Percentiles rank a stretch among this genome's conserved stretches.
These are phyloP conservation scores for Mola mola DNA, from an alignment of 2,113 vertebrate genomes.

Conservation along the genomic window DNA sequence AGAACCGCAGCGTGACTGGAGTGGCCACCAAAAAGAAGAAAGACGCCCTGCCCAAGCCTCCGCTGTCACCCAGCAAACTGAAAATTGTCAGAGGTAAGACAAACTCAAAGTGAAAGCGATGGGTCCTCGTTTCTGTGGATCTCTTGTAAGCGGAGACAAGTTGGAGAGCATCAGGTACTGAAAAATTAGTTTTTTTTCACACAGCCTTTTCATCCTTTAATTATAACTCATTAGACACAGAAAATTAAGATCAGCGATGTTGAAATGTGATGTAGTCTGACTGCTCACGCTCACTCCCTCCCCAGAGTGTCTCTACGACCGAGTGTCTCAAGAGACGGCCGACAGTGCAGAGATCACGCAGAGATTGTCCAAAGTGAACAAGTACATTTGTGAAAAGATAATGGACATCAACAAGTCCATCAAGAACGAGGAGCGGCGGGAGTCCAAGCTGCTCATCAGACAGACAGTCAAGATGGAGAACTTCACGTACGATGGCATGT, in stretches of 20 bases:
- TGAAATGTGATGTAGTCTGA: constrained; percentile 36
- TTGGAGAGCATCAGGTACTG: constrained; percentile 10
- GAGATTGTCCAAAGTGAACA: constrained; percentile 99
- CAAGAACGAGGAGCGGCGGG: constrained; percentile 98
- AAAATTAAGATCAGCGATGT: constrained; percentile 5
- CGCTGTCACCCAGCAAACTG: constrained; percentile 97
- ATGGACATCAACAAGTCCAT: constrained; percentile 99
- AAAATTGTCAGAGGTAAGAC: constrained; percentile 96
- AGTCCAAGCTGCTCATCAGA: constrained; percentile 91
- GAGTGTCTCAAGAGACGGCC: constrained; percentile 98
- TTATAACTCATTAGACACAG: constrained; percentile 8
- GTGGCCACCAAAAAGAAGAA: constrained; percentile 99
- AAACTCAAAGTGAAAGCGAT: background rate
- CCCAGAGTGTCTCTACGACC: constrained; percentile 98
- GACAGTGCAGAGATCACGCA: constrained; percentile 99
- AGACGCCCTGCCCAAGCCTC: constrained; percentile 96
- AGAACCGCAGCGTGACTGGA: constrained; percentile 98
- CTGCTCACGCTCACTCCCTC: constrained; percentile 56
- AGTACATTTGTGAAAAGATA: constrained; percentile 99
- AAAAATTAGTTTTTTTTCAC: background rate
- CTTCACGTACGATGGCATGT: constrained; percentile 85
- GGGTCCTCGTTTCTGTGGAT: background rate
- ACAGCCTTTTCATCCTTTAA: background rate
- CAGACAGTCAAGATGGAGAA: constrained; percentile 87
- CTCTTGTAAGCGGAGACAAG: constrained; percentile 3